These are phyloP conservation scores for Notothenia rossii DNA, from an alignment of 2,113 vertebrate species.

Conservation along the genomic window DNA sequence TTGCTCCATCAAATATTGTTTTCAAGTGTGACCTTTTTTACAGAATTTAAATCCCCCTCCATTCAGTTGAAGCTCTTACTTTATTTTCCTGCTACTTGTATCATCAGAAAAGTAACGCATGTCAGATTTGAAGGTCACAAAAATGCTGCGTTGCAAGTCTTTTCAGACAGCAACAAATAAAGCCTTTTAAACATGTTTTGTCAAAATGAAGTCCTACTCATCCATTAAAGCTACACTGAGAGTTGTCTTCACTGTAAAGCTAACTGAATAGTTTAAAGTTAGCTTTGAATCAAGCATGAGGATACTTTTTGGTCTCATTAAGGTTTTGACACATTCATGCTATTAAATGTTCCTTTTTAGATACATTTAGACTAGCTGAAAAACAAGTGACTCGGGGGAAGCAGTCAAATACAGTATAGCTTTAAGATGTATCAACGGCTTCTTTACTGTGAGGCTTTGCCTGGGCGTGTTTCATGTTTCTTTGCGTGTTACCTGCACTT, in stretches of 20 bases:
- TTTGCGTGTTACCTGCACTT: conserved; percentile 86
- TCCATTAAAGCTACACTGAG: too few relatives aligned
- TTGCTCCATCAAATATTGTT: not conserved
- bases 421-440: not conserved
- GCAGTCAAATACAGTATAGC: too few relatives aligned
- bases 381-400: not conserved
- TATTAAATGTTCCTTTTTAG: not conserved
- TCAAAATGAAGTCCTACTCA: too few relatives aligned
- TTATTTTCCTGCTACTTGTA: not conserved
- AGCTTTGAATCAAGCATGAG: too few relatives aligned
- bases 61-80: not conserved
- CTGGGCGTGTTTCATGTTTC: not conserved
- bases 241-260: too few relatives aligned
- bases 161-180: not conserved
- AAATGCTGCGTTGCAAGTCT: not conserved
- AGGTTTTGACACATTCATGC: not conserved
- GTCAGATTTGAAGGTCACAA: not conserved
- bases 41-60: not conserved
- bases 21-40: too few relatives aligned
- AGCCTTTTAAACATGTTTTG: too few relatives aligned
- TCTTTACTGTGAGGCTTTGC: not conserved
- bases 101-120: not conserved
- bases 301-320: not conserved
- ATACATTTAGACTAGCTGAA: not conserved
- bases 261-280: too few relatives aligned